phyloP scores from a whole-genome alignment of 2,113 vertebrate species.

The Myrmecobius fasciatus region DNA sequence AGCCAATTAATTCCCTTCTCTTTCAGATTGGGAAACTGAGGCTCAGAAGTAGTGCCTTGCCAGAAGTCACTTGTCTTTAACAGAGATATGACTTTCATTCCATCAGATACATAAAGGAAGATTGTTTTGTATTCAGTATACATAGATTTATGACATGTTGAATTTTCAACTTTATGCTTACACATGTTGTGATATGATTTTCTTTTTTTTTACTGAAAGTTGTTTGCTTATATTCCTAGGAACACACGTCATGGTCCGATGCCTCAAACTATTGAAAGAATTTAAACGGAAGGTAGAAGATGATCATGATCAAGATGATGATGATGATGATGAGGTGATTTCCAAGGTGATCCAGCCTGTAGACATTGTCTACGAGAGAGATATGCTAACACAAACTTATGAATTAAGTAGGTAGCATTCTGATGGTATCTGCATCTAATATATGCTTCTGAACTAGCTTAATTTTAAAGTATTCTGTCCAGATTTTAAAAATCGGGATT shows the following conservation, averaged over 20 bases:
- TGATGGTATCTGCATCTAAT: not conserved
- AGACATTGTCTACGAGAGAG: conserved; percentile 90
- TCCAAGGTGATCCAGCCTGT: conserved; percentile 81
- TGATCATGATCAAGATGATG: conserved; percentile 88
- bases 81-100: not conserved
- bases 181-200: accelerated
- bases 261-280: conserved; percentile 90
- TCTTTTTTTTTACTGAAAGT: not conserved
- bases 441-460: accelerated
- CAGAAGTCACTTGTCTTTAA: not conserved
- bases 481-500: not conserved
- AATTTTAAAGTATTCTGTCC: not conserved
- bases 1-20: not conserved
- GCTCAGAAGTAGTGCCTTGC: not conserved
- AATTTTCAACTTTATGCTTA: not conserved
- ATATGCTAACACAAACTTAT: conserved; percentile 94
- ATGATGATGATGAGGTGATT: conserved; percentile 89
- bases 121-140: not conserved
- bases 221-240: conserved; percentile 80
- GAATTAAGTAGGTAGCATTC: conserved; percentile 87
- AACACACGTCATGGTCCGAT: conserved; percentile 90
- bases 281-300: conserved; percentile 88
- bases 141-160: not conserved
- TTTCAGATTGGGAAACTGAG: not conserved
- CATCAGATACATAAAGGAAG: not conserved